Evolutionary conservation across 2,888 invertebrate species (phyloP).

Genomic region (Papilio demoleus): DNA sequence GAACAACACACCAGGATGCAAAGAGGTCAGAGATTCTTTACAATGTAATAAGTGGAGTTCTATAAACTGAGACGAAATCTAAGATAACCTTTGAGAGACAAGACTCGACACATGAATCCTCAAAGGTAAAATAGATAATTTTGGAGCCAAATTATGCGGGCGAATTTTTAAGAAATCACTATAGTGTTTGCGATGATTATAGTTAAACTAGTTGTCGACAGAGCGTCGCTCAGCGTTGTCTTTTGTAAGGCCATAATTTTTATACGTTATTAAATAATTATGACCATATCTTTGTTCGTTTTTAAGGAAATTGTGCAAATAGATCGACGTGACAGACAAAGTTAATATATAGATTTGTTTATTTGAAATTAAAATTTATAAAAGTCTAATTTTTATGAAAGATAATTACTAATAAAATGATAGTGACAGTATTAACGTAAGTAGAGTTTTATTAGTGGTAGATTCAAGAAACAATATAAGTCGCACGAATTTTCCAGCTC

Average conservation of each 20-base stretch:
- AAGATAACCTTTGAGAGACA: not conserved
- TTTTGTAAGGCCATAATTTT: not conserved
- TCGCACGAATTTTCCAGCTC: too few relatives aligned
- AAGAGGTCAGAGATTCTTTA: not conserved
- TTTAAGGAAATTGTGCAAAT: not conserved
- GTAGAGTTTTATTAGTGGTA: too few relatives aligned
- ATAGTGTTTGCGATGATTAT: not conserved
- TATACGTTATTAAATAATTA: not conserved
- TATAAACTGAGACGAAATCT: constrained; percentile 2
- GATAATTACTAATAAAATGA: too few relatives aligned
- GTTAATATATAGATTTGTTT: too few relatives aligned
- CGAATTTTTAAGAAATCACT: not conserved
- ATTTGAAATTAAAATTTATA: too few relatives aligned
- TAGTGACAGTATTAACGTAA: too few relatives aligned
- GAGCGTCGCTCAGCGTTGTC: not conserved
- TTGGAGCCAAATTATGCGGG: not conserved
- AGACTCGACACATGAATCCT: not conserved
- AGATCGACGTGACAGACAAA: too few relatives aligned
- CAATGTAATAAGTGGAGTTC: not conserved
- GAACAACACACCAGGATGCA: constrained; percentile 3
- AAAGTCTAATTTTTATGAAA: too few relatives aligned
- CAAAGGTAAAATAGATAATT: not conserved
- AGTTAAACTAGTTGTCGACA: not conserved
- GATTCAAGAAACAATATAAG: too few relatives aligned
- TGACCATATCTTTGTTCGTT: not conserved